phyloP scores from a whole-genome alignment of 1,140 invertebrate genomes.

The Drosophila tropicalis region DNA sequence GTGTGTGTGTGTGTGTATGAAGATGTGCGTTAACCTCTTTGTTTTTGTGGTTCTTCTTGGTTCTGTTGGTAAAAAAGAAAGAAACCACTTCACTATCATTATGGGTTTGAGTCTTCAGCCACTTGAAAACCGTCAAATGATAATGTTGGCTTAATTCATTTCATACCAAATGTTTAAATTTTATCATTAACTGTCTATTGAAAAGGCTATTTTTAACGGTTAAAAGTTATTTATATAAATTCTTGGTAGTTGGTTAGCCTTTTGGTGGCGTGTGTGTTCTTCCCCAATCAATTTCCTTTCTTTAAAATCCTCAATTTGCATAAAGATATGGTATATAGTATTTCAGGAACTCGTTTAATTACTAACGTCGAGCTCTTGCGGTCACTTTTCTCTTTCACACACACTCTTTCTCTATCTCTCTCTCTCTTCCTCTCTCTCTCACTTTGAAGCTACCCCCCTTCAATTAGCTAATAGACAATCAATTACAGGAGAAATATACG shows the following conservation, averaged over 20 bases:
- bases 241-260: neutral
- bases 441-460: conserved; percentile 10
- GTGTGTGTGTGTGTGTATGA: conserved; percentile 12
- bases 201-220: conserved; percentile 13
- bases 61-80: neutral
- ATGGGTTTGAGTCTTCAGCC: conserved; percentile 1
- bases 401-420: neutral
- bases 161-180: conserved; percentile 36
- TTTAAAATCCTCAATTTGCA: neutral
- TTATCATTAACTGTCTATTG: conserved; percentile 60
- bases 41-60: conserved; percentile 4
- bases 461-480: conserved; percentile 49
- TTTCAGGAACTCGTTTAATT: conserved; percentile 18
- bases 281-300: neutral
- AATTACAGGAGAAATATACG: conserved; percentile 6
- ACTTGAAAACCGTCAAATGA: neutral
- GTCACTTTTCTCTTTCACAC: neutral
- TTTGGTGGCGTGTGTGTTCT: neutral
- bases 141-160: conserved; percentile 49
- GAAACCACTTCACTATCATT: conserved; percentile 7
- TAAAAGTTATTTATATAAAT: neutral
- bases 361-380: neutral
- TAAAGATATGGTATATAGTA: neutral
- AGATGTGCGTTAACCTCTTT: conserved; percentile 13
- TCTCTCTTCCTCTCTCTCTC: conserved; percentile 5